These are phyloP conservation scores for Sinelater perroti DNA, from an alignment of 2,888 invertebrate genomes.

Conservation along the genomic window DNA sequence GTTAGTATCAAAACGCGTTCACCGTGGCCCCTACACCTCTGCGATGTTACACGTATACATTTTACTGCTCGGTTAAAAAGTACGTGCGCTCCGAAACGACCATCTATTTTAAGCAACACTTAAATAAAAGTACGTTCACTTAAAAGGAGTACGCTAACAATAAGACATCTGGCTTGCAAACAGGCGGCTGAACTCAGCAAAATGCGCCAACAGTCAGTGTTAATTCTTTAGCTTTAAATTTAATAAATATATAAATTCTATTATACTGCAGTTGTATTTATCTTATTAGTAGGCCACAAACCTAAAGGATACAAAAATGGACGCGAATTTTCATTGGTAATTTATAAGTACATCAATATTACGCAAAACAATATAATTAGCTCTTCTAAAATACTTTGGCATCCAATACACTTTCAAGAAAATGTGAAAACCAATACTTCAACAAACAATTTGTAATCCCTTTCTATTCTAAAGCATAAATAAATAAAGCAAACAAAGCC, in stretches of 20 bases:
- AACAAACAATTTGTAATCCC: slow-evolving; percentile 17
- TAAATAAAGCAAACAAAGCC: slow-evolving; percentile 31
- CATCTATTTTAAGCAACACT: slow-evolving; percentile 16
- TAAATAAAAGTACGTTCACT: slow-evolving; percentile 26
- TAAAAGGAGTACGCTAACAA: background rate
- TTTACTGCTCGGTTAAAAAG: slow-evolving; percentile 21
- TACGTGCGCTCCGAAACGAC: slow-evolving; percentile 2
- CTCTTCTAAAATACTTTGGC: slow-evolving; percentile 34
- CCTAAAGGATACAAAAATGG: slow-evolving; percentile 38
- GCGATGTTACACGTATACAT: slow-evolving; percentile 31
- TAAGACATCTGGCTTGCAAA: slow-evolving; percentile 8
- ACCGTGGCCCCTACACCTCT: slow-evolving; percentile 45
- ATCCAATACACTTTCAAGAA: slow-evolving; percentile 28
- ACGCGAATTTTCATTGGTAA: slow-evolving; percentile 33
- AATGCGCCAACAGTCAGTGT: slow-evolving; percentile 29
- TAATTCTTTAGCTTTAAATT: slow-evolving; percentile 29
- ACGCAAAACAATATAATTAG: slow-evolving; percentile 20
- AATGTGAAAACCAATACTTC: slow-evolving; percentile 24
- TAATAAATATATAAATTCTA: slow-evolving; percentile 31
- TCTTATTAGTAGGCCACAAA: slow-evolving; percentile 37
- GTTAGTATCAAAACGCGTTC: slow-evolving; percentile 14
- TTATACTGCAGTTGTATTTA: slow-evolving; percentile 34
- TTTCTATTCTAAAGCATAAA: slow-evolving; percentile 30
- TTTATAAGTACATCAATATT: slow-evolving; percentile 16
- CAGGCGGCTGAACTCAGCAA: slow-evolving; percentile 33